Base-by-base conservation (phyloP, 2,888 invertebrate species). In the Epistrophe grossulariae region DNA sequence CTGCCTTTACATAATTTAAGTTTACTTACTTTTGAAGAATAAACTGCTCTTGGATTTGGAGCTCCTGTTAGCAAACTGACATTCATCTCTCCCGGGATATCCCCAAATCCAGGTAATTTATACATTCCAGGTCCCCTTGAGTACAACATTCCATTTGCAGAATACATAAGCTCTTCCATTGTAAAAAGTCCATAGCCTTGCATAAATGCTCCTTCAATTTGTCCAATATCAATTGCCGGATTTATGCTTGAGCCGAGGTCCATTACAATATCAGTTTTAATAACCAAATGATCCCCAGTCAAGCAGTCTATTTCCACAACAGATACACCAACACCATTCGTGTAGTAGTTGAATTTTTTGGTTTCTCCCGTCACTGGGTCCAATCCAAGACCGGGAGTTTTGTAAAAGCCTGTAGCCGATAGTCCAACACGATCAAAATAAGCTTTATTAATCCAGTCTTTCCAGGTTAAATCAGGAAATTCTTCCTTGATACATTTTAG, bases 171-270 rank as follows among this genome's bases (percentile, higher is more conserved):
- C 92, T 99, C 98, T 93, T 99, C 99, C 90, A 99, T 93, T 0
- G 97, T 97, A 90, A 97, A 98, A 77, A 99, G 92, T 1, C 99
- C 99, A 90, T 98, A 98, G 0, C 99, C 99, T 94, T 99, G 98
- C 91, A 98, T 94, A 90, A 98, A 99, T 0, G 95, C 99, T 4
- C 99, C 99, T 93, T 99, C 99, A 17, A 99, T 96, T 94, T 99
- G 99, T 0, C 99, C 99, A 89, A 99, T 97, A 90, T 99, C 99
- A 88, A 99, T 98, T 1, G 99, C 98, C 5, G 99, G 99, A 93
- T 99, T 99, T 74, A 99, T 93, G 93, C 98, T 98, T 89, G 97
- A 96, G 0, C 99, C 99, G 89, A 99, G 94, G 93, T 99, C 99
- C 99, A 99, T 99, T 0, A 99, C 98, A 89, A 99, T 98, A 90